Evolutionary conservation across 2,888 invertebrate genomes (phyloP).

Genomic region (Lysandra coridon): DNA sequence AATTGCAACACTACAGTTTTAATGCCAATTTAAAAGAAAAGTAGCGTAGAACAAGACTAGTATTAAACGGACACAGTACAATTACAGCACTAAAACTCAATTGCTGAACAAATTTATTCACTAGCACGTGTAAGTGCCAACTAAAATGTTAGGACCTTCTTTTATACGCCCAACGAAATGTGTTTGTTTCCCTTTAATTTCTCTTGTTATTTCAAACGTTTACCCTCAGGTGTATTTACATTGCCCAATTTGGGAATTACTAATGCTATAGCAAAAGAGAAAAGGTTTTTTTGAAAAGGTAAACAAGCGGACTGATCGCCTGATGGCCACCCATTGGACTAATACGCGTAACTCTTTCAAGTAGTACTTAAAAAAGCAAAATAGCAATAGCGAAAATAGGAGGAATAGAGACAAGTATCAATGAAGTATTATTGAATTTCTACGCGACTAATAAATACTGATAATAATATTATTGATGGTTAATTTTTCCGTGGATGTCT

Average conservation of each 20-base stretch:
- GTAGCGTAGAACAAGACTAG: not conserved
- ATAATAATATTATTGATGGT: too few species aligned
- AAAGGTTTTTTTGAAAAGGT: too few species aligned
- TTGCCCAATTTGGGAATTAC: not conserved
- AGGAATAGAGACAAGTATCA: too few species aligned
- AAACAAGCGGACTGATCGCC: too few species aligned
- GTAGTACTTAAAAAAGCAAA: too few species aligned
- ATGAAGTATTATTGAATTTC: too few species aligned
- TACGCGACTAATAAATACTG: too few species aligned
- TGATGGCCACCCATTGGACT: too few species aligned
- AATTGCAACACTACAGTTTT: not conserved
- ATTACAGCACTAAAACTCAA: conserved; percentile 29
- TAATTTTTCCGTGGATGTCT: too few species aligned
- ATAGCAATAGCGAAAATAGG: too few species aligned
- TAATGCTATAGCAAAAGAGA: too few species aligned
- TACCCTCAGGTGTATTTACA: not conserved
- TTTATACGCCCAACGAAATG: not conserved
- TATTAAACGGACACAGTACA: conserved; percentile 29
- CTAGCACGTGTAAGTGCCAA: conserved; percentile 16
- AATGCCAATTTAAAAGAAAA: conserved; percentile 24
- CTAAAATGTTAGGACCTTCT: conserved; percentile 9
- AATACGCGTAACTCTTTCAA: too few species aligned
- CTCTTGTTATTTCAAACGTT: not conserved
- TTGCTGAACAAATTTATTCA: conserved; percentile 28
- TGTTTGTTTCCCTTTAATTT: conserved; percentile 2